Percentiles rank a stretch among this genome's conserved stretches.
These are phyloP conservation scores for Poecilia velifera DNA, from an alignment of 2,797 vertebrate genomes.

Conservation along the genomic window DNA sequence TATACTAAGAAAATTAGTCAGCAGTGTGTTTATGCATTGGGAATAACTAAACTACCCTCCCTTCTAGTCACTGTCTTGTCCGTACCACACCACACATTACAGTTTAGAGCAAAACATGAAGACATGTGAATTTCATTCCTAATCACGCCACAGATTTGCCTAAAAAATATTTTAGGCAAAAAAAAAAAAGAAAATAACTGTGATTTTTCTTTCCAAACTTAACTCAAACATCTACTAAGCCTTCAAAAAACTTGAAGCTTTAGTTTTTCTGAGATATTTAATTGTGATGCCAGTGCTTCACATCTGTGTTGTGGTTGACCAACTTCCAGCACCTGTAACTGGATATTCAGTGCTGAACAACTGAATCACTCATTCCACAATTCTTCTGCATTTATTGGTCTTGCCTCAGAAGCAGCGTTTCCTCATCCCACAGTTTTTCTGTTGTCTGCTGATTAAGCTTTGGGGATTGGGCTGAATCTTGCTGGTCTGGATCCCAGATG, in stretches of 20 bases:
- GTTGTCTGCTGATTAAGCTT: neutral
- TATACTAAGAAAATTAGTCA: slow-evolving; percentile 38
- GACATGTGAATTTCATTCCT: neutral
- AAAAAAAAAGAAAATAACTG: neutral
- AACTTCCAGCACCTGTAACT: neutral
- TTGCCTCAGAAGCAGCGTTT: neutral
- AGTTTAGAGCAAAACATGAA: neutral
- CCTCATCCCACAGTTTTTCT: neutral
- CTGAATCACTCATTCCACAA: neutral
- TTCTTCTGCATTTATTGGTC: neutral
- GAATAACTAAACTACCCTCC: neutral
- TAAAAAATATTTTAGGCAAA: neutral
- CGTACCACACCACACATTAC: neutral
- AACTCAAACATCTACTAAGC: neutral
- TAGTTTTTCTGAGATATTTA: neutral
- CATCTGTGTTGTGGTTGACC: neutral
- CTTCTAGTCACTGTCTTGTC: neutral
- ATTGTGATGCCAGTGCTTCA: neutral
- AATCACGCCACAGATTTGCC: neutral
- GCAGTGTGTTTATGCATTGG: slow-evolving; percentile 9
- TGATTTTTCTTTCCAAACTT: neutral
- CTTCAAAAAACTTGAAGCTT: neutral
- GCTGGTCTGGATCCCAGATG: neutral
- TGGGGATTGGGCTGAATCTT: neutral
- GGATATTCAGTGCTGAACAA: neutral